Evolutionary conservation across 2,888 invertebrate genomes (phyloP).

Genomic region (Plusia festucae): DNA sequence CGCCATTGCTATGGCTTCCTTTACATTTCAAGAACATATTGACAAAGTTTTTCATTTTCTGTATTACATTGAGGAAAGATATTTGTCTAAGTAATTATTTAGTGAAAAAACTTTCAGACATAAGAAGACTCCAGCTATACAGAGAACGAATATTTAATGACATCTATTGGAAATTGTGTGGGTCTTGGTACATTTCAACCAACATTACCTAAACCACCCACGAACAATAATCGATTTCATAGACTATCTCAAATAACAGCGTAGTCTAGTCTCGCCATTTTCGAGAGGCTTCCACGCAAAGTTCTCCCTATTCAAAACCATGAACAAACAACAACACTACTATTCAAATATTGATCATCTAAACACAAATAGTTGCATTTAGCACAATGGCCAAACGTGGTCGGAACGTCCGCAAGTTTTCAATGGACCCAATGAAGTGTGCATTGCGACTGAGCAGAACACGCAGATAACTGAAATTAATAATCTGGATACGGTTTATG

Average conservation of each 20-base stretch:
- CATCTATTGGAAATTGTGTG: background rate
- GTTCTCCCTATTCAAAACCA: constrained; percentile 18
- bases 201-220: background rate
- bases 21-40: constrained; percentile 22
- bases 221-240: background rate
- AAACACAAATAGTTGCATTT: constrained; percentile 49
- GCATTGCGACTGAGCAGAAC: constrained; percentile 53
- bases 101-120: background rate
- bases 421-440: constrained; percentile 58
- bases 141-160: background rate
- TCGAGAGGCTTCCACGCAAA: constrained; percentile 22
- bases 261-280: background rate
- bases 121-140: background rate
- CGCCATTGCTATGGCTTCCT: constrained; percentile 12
- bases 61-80: background rate
- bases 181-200: background rate
- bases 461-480: constrained; percentile 56
- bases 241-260: background rate
- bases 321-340: constrained; percentile 38
- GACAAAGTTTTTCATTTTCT: constrained; percentile 16
- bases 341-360: constrained; percentile 54
- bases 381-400: constrained; percentile 41
- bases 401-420: constrained; percentile 43
- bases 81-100: background rate
- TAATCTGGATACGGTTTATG: constrained; percentile 43